Base-by-base conservation (phyloP, 2,888 invertebrate species). In the Tipula lateralis region DNA sequence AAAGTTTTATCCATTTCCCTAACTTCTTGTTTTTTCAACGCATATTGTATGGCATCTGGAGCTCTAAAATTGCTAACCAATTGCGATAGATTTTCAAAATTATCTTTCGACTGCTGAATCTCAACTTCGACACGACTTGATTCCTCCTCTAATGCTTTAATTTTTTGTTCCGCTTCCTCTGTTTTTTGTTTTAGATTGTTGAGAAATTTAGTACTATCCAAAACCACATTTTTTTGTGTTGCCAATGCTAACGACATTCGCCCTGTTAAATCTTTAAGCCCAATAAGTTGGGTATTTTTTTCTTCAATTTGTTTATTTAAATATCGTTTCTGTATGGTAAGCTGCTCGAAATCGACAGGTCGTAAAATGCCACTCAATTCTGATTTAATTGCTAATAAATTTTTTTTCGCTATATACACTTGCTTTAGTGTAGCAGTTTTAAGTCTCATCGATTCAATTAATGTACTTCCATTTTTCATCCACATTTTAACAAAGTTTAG, bases 291-390 rank as follows among this genome's bases (percentile, higher is more conserved):
- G 0, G 86, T 86, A 86, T 91, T 92, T 86, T 92, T 92, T 83
- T 91, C 91, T 66, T 92, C 92, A 36, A 93, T 90, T 82, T 90
- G 89, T 85, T 89, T 89, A 9, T 89, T 87, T 80, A 91, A 89
- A 86, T 91, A 90, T 24, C 90, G 88, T 86, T 92, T 92, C 87
- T 92, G 91, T 80, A 93, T 93, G 83, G 90, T 89, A 84, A 93
- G 86, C 87, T 92, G 91, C 85, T 93, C 92, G 86, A 93, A 93
- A 87, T 93, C 93, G 2, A 92, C 91, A 0, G 91, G 91, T 66
- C 91, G 91, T 12, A 93, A 88, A 36, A 91, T 90, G 85, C 91
- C 92, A 3, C 92, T 91, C 0, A 93, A 87, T 87, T 92, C 92
- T 83, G 91, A 89, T 84, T 92, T 91, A 7, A 88, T 89, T 2